phyloP scores from a whole-genome alignment of 2,113 vertebrate genomes.

The Osmerus mordax region DNA sequence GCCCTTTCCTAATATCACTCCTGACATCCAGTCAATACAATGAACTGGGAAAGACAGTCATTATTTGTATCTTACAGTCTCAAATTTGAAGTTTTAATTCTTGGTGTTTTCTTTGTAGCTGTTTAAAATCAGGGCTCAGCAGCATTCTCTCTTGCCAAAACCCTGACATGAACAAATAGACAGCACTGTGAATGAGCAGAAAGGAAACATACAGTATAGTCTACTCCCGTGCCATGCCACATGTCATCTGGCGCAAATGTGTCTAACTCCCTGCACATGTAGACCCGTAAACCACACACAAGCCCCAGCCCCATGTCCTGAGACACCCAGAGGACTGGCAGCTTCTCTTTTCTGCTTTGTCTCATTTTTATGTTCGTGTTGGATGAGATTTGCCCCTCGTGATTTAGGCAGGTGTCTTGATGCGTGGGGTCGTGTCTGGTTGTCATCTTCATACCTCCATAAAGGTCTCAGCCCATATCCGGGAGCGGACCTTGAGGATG shows the following conservation, averaged over 20 bases:
- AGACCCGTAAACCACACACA: too few relatives aligned
- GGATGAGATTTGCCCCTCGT: too few relatives aligned
- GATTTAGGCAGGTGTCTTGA: background rate
- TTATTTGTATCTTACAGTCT: conserved; percentile 15
- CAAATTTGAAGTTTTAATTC: conserved; percentile 27
- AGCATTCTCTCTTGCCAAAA: conserved; percentile 28
- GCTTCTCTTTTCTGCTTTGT: too few relatives aligned
- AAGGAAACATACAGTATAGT: background rate
- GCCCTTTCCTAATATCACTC: conserved; percentile 11
- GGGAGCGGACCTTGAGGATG: conserved; percentile 80
- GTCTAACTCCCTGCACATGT: conserved; percentile 2
- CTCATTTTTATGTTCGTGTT: too few relatives aligned
- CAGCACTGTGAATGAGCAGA: conserved; percentile 12
- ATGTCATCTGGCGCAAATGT: conserved; percentile 25
- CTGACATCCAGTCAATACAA: conserved; percentile 27
- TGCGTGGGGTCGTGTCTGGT: background rate
- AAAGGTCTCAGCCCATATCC: conserved; percentile 84
- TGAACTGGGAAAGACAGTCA: conserved; percentile 22
- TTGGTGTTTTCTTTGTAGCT: conserved; percentile 5
- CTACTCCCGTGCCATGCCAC: conserved; percentile 1
- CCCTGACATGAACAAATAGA: conserved; percentile 41
- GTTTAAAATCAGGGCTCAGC: conserved; percentile 24
- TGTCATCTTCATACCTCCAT: conserved; percentile 68
- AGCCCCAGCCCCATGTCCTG: too few relatives aligned
- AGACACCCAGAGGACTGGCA: too few relatives aligned